Percentiles rank a stretch among this genome's conserved stretches.
Evolutionary conservation across 1,140 invertebrate genomes (phyloP).

Genomic region (Brachionus asplanchnoidis): DNA sequence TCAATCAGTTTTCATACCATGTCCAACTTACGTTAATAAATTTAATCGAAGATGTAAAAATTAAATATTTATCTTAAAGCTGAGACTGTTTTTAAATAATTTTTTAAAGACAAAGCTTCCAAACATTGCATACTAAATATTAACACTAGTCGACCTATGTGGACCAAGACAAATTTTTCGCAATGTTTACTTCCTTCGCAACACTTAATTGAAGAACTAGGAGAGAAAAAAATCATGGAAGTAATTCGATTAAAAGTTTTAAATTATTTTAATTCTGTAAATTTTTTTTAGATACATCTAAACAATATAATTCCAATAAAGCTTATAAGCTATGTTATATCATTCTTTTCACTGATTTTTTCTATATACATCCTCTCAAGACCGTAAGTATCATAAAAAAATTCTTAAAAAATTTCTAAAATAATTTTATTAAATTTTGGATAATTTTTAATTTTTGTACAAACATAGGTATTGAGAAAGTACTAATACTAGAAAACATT

Average conservation of each 20-base stretch:
- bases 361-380: constrained; percentile 7
- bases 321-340: constrained; percentile 28
- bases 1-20: constrained; percentile 13
- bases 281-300: background rate
- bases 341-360: background rate
- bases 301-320: constrained; percentile 31
- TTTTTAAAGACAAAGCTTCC: background rate
- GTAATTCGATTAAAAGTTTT: background rate
- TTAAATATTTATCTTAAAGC: too few species aligned
- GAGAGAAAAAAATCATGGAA: constrained; percentile 6
- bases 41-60: constrained; percentile 31
- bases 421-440: background rate
- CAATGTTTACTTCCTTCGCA: constrained; percentile 18
- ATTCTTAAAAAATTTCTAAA: background rate
- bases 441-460: background rate
- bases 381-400: background rate
- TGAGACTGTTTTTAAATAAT: too few species aligned
- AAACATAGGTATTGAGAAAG: too few species aligned
- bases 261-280: background rate
- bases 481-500: background rate
- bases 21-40: constrained; percentile 28
- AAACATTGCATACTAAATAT: constrained; percentile 10
- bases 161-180: constrained; percentile 36
- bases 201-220: constrained; percentile 27
- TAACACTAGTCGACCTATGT: background rate